A percentile compares a stretch with the other conserved stretches of the same genome.
These are phyloP conservation scores for Bombus terrestris DNA, from an alignment of 1,140 invertebrate species.

Conservation along the genomic window DNA sequence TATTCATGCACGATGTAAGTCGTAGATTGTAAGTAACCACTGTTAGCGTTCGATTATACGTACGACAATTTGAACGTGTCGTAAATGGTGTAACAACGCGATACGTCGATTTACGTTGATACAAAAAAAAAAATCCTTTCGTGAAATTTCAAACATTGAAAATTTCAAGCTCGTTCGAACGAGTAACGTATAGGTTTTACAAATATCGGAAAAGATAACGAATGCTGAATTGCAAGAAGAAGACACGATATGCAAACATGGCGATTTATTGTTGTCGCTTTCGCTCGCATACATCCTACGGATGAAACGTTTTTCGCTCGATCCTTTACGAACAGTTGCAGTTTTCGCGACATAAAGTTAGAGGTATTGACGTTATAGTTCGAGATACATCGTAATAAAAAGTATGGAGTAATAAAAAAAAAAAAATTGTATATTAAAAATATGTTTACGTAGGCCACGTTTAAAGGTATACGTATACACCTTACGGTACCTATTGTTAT, in stretches of 20 bases:
- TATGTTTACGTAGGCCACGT: no score
- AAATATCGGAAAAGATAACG: not conserved
- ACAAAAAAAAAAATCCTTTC: not conserved
- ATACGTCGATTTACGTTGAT: not conserved
- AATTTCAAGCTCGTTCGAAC: no score
- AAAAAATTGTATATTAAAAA: not conserved
- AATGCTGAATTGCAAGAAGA: not conserved
- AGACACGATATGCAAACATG: not conserved
- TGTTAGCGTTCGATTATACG: slow-evolving; percentile 57
- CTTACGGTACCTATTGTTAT: not conserved
- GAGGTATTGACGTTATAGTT: no score
- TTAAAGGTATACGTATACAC: no score
- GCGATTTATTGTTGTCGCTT: no score
- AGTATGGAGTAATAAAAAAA: no score
- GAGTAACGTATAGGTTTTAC: no score
- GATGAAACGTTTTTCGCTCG: not conserved
- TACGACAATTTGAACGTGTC: slow-evolving; percentile 37
- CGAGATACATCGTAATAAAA: no score
- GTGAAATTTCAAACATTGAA: not conserved
- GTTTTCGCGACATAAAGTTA: not conserved
- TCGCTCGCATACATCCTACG: no score
- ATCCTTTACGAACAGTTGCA: not conserved
- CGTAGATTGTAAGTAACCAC: slow-evolving; percentile 74
- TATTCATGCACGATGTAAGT: slow-evolving; percentile 69
- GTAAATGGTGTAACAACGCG: not conserved